These are phyloP conservation scores for Pituophis catenifer DNA, from an alignment of 2,113 vertebrate genomes.

Conservation along the genomic window DNA sequence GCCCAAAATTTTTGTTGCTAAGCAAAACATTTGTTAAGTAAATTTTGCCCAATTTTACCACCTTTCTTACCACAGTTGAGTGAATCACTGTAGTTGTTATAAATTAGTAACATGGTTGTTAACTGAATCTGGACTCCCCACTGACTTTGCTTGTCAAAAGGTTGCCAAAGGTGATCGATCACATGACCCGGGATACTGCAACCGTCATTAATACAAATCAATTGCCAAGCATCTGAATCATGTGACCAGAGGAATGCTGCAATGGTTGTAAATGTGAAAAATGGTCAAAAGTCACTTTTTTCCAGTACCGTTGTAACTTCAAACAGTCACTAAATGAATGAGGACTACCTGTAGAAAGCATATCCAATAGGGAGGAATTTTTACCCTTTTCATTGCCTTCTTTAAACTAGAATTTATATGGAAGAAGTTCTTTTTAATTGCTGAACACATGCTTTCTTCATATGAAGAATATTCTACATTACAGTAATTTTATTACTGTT, in stretches of 20 bases:
- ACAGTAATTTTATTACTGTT: constrained; percentile 7
- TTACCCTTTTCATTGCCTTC: neutral
- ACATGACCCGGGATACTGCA: neutral
- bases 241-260: neutral
- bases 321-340: neutral
- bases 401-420: neutral
- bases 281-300: neutral
- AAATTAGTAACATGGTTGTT: neutral
- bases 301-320: neutral
- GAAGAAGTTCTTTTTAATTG: neutral
- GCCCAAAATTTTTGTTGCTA: neutral
- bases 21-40: neutral
- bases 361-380: neutral
- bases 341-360: neutral
- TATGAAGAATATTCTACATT: neutral
- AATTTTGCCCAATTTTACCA: neutral
- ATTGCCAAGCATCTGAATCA: neutral
- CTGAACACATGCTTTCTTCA: neutral
- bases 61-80: neutral
- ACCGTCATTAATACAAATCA: neutral
- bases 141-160: neutral
- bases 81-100: neutral
- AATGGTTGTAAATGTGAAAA: neutral
- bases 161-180: neutral
- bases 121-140: neutral